Evolutionary conservation across 2,113 vertebrate genomes (phyloP).

Genomic region (Myxocyprinus asiaticus): DNA sequence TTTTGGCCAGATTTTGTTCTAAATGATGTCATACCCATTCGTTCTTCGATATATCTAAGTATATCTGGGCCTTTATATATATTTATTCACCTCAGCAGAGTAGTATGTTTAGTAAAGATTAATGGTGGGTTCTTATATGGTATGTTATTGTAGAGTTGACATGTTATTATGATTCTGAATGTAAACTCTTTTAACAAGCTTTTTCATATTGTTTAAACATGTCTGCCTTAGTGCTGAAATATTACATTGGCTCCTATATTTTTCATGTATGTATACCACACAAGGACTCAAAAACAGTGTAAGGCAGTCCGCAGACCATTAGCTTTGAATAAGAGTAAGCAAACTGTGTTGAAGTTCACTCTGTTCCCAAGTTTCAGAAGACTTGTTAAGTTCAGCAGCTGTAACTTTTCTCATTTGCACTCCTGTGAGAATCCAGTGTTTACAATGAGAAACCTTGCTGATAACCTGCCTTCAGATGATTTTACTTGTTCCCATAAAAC

Average conservation of each 20-base stretch:
- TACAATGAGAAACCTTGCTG: conserved; percentile 67
- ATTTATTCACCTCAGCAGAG: conserved; percentile 24
- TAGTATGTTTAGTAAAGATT: too few relatives aligned
- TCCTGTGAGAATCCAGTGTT: conserved; percentile 60
- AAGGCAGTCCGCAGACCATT: conserved; percentile 22
- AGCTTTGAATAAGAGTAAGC: conserved; percentile 59
- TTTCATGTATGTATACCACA: conserved; percentile 36
- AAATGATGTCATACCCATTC: too few relatives aligned
- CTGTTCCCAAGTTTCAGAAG: conserved; percentile 57
- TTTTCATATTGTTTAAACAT: conserved; percentile 56
- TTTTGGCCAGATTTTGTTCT: too few relatives aligned
- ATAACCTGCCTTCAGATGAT: conserved; percentile 63
- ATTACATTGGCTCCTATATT: conserved; percentile 37
- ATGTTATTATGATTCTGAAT: conserved; percentile 49
- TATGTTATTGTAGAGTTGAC: too few relatives aligned
- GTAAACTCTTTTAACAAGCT: conserved; percentile 66
- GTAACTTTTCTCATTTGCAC: conserved; percentile 67
- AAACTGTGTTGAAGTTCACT: conserved; percentile 57
- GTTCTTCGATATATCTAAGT: too few relatives aligned
- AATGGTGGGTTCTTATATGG: conserved; percentile 44
- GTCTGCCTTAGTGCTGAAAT: conserved; percentile 56
- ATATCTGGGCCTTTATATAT: too few relatives aligned
- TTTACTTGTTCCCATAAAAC: conserved; percentile 52
- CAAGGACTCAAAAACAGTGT: not conserved
- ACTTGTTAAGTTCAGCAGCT: conserved; percentile 68